Evolutionary conservation across 2,888 invertebrate species (phyloP).

Genomic region (Drosophila testacea): DNA sequence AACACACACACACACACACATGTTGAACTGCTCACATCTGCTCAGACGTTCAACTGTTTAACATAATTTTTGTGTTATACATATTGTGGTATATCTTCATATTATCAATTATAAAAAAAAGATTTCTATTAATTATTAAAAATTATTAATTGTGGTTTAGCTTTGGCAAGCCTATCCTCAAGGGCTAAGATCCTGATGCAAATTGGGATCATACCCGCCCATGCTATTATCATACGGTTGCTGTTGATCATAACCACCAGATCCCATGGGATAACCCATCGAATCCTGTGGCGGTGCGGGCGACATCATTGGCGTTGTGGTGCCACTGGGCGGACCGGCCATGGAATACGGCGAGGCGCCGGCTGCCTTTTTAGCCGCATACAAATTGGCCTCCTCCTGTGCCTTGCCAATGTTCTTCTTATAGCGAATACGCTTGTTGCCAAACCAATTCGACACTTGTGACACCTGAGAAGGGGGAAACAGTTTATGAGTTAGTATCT

Average conservation of each 20-base stretch:
- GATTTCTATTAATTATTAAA: slow-evolving; percentile 32
- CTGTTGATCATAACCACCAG: slow-evolving; percentile 95
- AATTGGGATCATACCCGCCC: slow-evolving; percentile 94
- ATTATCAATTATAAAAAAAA: slow-evolving; percentile 38
- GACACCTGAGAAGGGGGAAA: slow-evolving; percentile 79
- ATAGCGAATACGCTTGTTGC: slow-evolving; percentile 99
- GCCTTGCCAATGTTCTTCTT: slow-evolving; percentile 99
- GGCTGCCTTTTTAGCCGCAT: slow-evolving; percentile 99
- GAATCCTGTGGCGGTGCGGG: slow-evolving; percentile 96
- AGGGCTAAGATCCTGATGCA: slow-evolving; percentile 94
- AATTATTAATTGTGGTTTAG: slow-evolving; percentile 39
- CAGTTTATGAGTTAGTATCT: no score
- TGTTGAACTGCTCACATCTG: not conserved
- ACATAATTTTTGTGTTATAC: slow-evolving; percentile 3
- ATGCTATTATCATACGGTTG: slow-evolving; percentile 95
- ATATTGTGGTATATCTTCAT: slow-evolving; percentile 4
- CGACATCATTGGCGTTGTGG: slow-evolving; percentile 97
- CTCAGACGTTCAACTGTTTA: slow-evolving; percentile 6
- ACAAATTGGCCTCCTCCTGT: slow-evolving; percentile 99
- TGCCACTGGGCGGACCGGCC: slow-evolving; percentile 94
- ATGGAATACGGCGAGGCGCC: slow-evolving; percentile 95
- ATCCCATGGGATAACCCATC: slow-evolving; percentile 96
- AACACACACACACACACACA: slow-evolving; percentile 17
- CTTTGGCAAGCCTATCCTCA: slow-evolving; percentile 82
- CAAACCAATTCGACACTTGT: slow-evolving; percentile 99